Evolutionary conservation across 2,113 vertebrate species (phyloP).

Genomic region (Atrichornis clamosus): DNA sequence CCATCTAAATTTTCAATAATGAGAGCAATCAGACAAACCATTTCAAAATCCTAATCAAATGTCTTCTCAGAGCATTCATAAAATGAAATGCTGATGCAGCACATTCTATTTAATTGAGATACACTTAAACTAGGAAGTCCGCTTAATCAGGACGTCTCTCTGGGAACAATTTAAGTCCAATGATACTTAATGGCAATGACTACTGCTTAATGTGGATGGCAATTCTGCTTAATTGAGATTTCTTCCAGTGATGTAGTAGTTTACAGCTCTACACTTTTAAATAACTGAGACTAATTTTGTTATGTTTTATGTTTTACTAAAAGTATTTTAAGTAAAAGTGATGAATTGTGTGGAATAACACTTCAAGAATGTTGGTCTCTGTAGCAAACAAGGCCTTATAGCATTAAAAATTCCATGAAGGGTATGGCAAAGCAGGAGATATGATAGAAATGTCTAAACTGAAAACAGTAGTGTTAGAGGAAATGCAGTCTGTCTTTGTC

Average conservation of each 20-base stretch:
- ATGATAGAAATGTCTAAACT: background rate
- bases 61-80: constrained; percentile 32
- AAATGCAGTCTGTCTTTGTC: too few species aligned
- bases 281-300: constrained; percentile 48
- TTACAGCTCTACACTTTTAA: constrained; percentile 48
- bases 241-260: constrained; percentile 34
- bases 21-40: constrained; percentile 44
- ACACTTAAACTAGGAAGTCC: constrained; percentile 58
- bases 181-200: constrained; percentile 67
- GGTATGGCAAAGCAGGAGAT: background rate
- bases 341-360: background rate
- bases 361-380: background rate
- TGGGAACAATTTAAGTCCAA: constrained; percentile 63
- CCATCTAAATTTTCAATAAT: constrained; percentile 50
- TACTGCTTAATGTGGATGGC: constrained; percentile 60
- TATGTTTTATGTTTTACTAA: constrained; percentile 17
- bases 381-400: background rate
- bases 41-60: constrained; percentile 54
- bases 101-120: constrained; percentile 50
- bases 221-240: constrained; percentile 62
- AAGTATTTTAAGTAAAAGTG: constrained; percentile 42
- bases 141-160: constrained; percentile 52
- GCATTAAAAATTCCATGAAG: background rate
- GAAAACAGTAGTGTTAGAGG: background rate
- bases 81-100: constrained; percentile 54